These are phyloP conservation scores for Idaea aversata DNA, from an alignment of 2,888 invertebrate species.

Conservation along the genomic window DNA sequence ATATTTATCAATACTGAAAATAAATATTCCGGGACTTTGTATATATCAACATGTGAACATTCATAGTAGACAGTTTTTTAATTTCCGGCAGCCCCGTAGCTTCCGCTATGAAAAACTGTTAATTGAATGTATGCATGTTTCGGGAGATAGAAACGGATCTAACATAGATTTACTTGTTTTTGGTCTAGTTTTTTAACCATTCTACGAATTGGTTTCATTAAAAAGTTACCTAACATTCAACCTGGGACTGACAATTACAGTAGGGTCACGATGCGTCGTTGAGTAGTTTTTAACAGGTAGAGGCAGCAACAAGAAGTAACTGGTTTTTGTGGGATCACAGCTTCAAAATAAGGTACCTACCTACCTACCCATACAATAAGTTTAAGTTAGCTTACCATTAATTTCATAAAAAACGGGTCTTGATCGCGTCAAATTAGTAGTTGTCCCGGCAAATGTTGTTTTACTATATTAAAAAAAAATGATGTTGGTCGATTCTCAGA, in stretches of 20 bases:
- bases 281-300: not conserved
- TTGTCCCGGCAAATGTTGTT: too few relatives aligned
- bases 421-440: too few relatives aligned
- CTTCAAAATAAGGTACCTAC: too few relatives aligned
- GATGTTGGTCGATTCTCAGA: too few relatives aligned
- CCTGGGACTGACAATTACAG: not conserved
- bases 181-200: not conserved
- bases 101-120: slow-evolving; percentile 71
- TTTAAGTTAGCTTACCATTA: too few relatives aligned
- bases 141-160: slow-evolving; percentile 26
- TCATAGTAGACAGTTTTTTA: slow-evolving; percentile 66
- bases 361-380: too few relatives aligned
- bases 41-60: slow-evolving; percentile 34
- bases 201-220: not conserved
- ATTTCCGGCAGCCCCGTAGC: slow-evolving; percentile 68
- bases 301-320: not conserved
- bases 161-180: slow-evolving; percentile 21
- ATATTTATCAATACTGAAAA: not conserved
- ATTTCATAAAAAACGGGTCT: too few relatives aligned
- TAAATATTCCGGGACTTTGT: slow-evolving; percentile 20
- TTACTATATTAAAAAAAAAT: too few relatives aligned
- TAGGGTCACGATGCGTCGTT: not conserved
- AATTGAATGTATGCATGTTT: slow-evolving; percentile 62
- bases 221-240: not conserved
- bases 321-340: too few relatives aligned